Percentiles rank a stretch among this genome's conserved stretches.
These are phyloP conservation scores for Oryctes rhinoceros DNA, from an alignment of 1,140 invertebrate species.

Conservation along the genomic window DNA sequence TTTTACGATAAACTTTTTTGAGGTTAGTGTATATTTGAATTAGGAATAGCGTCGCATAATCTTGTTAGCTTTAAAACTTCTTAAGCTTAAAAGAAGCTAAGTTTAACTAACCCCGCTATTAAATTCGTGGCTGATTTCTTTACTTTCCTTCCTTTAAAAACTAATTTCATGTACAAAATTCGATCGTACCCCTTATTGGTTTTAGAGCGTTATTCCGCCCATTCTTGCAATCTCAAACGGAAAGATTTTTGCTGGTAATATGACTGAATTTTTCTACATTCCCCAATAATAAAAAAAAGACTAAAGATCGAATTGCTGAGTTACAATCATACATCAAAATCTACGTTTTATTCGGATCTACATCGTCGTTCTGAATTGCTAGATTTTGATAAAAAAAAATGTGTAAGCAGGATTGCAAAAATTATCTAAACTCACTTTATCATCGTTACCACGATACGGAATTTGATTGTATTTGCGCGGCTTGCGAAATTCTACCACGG, in stretches of 20 bases:
- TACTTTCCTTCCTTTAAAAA: background rate
- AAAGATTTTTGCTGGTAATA: background rate
- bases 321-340: slow-evolving; percentile 17
- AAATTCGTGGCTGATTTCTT: no score
- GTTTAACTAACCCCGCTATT: no score
- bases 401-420: slow-evolving; percentile 26
- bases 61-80: no score
- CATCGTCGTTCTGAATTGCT: background rate
- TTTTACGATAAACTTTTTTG: background rate
- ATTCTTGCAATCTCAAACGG: background rate
- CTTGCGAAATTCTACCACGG: background rate
- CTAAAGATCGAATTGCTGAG: slow-evolving; percentile 7
- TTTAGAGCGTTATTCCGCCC: background rate
- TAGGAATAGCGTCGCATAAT: no score
- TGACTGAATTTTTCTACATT: slow-evolving; percentile 27
- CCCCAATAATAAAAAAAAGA: slow-evolving; percentile 8
- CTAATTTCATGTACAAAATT: background rate
- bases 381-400: slow-evolving; percentile 7
- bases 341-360: background rate
- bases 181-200: background rate
- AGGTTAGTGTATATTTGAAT: background rate
- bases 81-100: no score
- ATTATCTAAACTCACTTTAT: background rate
- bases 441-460: background rate
- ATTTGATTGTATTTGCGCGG: background rate